These are phyloP conservation scores for Nomada flava DNA, from an alignment of 2,888 invertebrate species.

Conservation along the genomic window DNA sequence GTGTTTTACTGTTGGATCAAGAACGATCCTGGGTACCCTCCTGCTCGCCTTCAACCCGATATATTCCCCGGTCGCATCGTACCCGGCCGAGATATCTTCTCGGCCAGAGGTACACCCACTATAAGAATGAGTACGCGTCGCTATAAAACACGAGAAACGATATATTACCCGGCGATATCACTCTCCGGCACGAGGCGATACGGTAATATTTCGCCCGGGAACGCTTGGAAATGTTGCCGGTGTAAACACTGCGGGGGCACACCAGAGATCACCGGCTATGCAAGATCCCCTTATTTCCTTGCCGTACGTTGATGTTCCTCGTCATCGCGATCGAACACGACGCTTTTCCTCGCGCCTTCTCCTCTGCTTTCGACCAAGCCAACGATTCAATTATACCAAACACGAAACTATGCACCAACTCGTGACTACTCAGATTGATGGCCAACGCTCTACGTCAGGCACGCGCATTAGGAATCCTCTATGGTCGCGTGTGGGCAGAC, in stretches of 20 bases:
- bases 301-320: slow-evolving; percentile 38
- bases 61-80: slow-evolving; percentile 44
- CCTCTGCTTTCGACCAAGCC: neutral
- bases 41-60: slow-evolving; percentile 20
- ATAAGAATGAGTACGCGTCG: slow-evolving; percentile 73
- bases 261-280: slow-evolving; percentile 40
- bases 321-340: slow-evolving; percentile 40
- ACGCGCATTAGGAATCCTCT: slow-evolving; percentile 8
- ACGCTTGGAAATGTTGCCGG: slow-evolving; percentile 67
- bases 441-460: slow-evolving; percentile 9
- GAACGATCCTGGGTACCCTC: slow-evolving; percentile 1
- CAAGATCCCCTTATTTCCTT: slow-evolving; percentile 44
- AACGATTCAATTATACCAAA: slow-evolving; percentile 57
- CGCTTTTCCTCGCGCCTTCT: slow-evolving; percentile 18
- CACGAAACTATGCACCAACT: slow-evolving; percentile 13
- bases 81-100: slow-evolving; percentile 56
- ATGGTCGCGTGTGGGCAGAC: slow-evolving; percentile 21
- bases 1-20: slow-evolving; percentile 36
- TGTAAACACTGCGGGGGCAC: slow-evolving; percentile 71
- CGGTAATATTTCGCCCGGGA: slow-evolving; percentile 73
- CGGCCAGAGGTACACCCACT: slow-evolving; percentile 70
- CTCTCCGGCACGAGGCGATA: slow-evolving; percentile 73
- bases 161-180: slow-evolving; percentile 80
- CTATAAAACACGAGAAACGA: slow-evolving; percentile 78
- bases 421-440: slow-evolving; percentile 28